Base-by-base conservation (phyloP, 2,113 vertebrate genomes). In the Smithornis capensis region DNA sequence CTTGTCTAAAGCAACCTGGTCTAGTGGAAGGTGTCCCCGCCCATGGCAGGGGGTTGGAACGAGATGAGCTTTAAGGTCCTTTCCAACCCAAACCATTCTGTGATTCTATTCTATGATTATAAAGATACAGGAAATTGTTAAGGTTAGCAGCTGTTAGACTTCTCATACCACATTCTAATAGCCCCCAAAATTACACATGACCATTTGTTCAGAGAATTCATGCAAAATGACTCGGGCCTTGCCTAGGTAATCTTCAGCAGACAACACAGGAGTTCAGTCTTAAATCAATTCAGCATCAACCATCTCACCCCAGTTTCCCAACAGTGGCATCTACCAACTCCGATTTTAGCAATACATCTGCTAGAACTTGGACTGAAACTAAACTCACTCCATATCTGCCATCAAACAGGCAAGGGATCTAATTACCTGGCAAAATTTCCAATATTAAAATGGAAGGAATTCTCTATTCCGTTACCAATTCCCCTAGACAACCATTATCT, bases 401-500 rank as follows among this genome's bases (percentile, higher is more conserved):
- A 94, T 90, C 92, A 80, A 69, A 87, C 78, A 93, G 67, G 87
- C 80, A 87, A 73, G 27, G 47, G 75, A 96, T 83, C 70, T 91
- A 85, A 90, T 89, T 70, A 88, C 77, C 79, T 90, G 94, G 88
- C 92, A 88, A 28, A 50, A 62, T 62, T 92, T 90, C 95, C 88
- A 90, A 53, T 62, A 80, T 71, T 68, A 64, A 84, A 87, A 85
- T 83, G 78, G 67, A 91, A 96, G 93, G 62, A 55, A 79, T 62
- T 84, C 88, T 88, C 92, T 50, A 13, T 69, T 90, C 79, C 23
- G 4, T 77, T 86, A 90, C 90, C 79, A 47, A 52, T 80, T 69
- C 75, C 92, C 86, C 70, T 19, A 93, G 88, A 95, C 79, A 90
- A 70, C 67, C 90, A 77, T 91, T 94, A 91, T 70, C 82, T 93